These are phyloP conservation scores for Fringilla coelebs DNA, from an alignment of 2,797 vertebrate species.

Conservation along the genomic window DNA sequence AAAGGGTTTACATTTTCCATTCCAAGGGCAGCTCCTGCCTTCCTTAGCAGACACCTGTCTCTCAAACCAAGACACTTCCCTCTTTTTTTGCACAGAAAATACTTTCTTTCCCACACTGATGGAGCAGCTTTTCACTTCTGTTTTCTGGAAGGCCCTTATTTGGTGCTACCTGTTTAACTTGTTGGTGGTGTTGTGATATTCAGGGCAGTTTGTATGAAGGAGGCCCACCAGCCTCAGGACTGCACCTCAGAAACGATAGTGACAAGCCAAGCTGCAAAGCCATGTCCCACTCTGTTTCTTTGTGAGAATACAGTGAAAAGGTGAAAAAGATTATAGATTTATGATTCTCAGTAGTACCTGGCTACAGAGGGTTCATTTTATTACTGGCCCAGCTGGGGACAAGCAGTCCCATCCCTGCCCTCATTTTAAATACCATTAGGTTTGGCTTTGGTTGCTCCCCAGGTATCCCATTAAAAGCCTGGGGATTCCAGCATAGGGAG, in stretches of 20 bases:
- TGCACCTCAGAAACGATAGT: not conserved
- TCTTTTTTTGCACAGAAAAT: not conserved
- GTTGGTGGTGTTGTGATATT: not conserved
- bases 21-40: not conserved
- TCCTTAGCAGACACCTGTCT: not conserved
- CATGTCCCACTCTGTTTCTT: not conserved
- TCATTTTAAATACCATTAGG: not conserved
- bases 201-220: not conserved
- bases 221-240: not conserved
- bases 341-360: not conserved
- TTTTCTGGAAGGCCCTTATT: not conserved
- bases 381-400: not conserved
- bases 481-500: not conserved
- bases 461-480: not conserved
- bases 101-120: not conserved
- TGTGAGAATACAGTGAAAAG: not conserved
- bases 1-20: not conserved
- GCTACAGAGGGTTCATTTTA: not conserved
- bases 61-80: not conserved
- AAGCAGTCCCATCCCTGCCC: not conserved
- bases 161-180: not conserved
- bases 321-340: not conserved
- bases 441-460: not conserved
- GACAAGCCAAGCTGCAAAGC: not conserved
- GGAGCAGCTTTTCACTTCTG: not conserved